A percentile compares a stretch with the other conserved stretches of the same genome.
Conservation (phyloP, 2,888 invertebrate species). For the Aphidoletes aphidimyza region DNA sequence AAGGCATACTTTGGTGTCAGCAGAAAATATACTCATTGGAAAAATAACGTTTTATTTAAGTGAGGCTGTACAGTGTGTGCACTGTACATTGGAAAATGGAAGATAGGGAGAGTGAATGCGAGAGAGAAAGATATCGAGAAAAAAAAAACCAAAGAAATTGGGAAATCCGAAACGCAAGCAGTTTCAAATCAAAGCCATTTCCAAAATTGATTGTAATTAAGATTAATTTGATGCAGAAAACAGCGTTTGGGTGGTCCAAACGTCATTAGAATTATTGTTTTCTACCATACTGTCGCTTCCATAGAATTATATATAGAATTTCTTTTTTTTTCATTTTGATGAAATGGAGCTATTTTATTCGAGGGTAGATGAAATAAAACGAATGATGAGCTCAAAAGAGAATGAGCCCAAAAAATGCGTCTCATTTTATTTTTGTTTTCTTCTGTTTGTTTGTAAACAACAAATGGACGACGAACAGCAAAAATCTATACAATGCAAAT, state of each 20-base stretch:
- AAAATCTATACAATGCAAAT: neutral
- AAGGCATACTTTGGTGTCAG: neutral
- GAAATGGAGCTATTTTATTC: neutral
- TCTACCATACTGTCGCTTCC: neutral
- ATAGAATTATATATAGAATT: no score
- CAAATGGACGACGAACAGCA: neutral
- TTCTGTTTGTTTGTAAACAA: neutral
- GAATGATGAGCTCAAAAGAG: neutral
- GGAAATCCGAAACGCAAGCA: neutral
- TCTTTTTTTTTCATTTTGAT: neutral
- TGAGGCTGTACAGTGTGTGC: neutral
- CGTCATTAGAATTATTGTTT: neutral
- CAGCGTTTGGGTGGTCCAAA: slow-evolving; percentile 4
- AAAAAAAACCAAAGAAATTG: neutral
- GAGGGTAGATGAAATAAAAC: neutral
- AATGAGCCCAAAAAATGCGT: neutral
- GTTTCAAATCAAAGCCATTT: slow-evolving; percentile 6
- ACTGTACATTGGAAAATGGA: no score
- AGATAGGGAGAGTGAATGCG: no score
- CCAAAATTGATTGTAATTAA: slow-evolving; percentile 45
- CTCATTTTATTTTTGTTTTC: neutral
- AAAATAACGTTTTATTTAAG: neutral
- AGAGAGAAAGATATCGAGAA: no score
- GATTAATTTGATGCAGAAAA: neutral
- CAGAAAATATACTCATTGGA: neutral